Base-by-base conservation (phyloP, 2,113 vertebrate species). In the Colossoma macropomum region DNA sequence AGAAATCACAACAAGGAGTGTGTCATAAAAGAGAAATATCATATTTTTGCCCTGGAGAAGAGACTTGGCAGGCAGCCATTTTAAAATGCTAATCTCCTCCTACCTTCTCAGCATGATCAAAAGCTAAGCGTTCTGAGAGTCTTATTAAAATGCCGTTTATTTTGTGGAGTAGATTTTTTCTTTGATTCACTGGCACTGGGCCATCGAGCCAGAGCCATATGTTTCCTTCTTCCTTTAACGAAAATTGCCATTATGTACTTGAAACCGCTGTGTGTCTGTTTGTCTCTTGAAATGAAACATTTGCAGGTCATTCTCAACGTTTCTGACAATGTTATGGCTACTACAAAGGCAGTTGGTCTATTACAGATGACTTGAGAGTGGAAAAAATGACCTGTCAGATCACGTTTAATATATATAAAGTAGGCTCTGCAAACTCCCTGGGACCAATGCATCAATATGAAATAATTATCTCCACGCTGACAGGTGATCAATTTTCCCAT, bases 401-500 rank as follows among this genome's bases (percentile, higher is more conserved):
- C 62, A 79, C 56, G 34, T 85, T 82, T 85, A 82, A 85, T 80
- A 77, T 86, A 77, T 73, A 86, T 72, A 52, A 77, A 87, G 30
- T 34, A 45, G 17, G 27, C 17, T 72, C 70, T 76, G 74, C 56
- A 77, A 77, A 48, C 30, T 66, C 65, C 28, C 56, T 3, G 54
- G 12, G 27, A 59, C 54, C 79, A 83, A 82, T 82, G 74, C 75
- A 85, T 88, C 85, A 83, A 62, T 78, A 68, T 80, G 19, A 80
- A 69, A 79, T 84, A 75, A 88, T 88, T 86, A 86, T 82, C 77
- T 76, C 34, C 21, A 19, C 12, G 34, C 69, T 87, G 87, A 86
- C 83, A 78, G 84, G 81, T 66, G 71, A 87, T 89, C 81, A 79
- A 82, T 89, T 83, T 77, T 50, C 23, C 50, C 69, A 62, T 79